Evolutionary conservation across 2,888 invertebrate species (phyloP), one percentile per base, ranked within the genome.

Genomic region (Odontocerum albicorne): DNA sequence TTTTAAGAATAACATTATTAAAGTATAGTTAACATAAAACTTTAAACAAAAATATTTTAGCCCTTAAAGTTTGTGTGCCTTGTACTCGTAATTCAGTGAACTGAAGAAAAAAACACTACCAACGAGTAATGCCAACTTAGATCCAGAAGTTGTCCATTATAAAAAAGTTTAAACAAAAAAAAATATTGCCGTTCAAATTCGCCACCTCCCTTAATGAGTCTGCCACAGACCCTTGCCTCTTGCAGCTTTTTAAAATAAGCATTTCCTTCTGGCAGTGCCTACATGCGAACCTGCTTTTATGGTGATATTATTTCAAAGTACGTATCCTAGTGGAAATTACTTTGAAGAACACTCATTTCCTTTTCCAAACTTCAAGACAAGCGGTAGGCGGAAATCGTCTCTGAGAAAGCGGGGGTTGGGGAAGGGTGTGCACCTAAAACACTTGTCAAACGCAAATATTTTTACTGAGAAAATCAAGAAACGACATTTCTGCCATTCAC

Each of bases 311-410:
- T 60, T 60, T 55, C 57, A 45, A 55, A 60, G 57, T 60, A 57
- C 57, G 60, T 57, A 60, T 58, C 57, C 60, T 58, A 32, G 55
- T 58, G 57, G 60, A 60, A 60, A 60, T 60, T 60, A 57, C 60
- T 60, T 60, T 58, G 60, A 60, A 60, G 57, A 60, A 60, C 55
- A 55, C 60, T 60, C 60, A 60, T 60, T 60, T 60, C 60, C 60
- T 60, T 32, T 49, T 42, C 52, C 40, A 45, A 52, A 58, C 52
- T 55, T 55, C 44, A 49, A 55, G 58, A 43, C 47, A 53, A 51
- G 53, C 57, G 27, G 49, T 17, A 17, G 39, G 53, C 60, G 60
- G 60, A 60, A 60, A 58, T 58, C 57, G 51, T 55, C 42, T 51
- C 49, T 47, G 45, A 45, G 43, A 49, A 21, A 20, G 40, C 35